Percentiles rank a stretch among this genome's conserved stretches.
Conservation (phyloP, 92 coral and sea anemone species). For the Blastomussa wellsi region DNA sequence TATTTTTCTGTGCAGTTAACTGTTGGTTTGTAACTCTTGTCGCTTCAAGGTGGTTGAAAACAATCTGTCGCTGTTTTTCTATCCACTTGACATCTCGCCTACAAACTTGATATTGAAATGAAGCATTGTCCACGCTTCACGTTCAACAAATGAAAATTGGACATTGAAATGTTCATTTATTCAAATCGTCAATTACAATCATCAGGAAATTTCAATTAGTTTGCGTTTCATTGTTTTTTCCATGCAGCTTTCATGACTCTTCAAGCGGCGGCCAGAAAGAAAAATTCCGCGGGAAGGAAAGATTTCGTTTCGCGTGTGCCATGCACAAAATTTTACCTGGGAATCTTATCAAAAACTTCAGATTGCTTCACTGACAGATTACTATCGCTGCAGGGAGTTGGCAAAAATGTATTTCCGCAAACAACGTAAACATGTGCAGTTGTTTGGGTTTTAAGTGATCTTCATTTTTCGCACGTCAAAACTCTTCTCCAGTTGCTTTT, state of each 20-base stretch:
- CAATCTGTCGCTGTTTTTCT: slow-evolving; percentile 20
- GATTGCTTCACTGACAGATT: slow-evolving; percentile 32
- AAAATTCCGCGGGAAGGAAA: slow-evolving; percentile 2
- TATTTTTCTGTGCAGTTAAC: slow-evolving; percentile 5
- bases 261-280: slow-evolving; percentile 1
- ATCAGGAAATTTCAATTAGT: slow-evolving; percentile 41
- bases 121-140: slow-evolving; percentile 50
- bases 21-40: background rate
- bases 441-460: slow-evolving; percentile 30
- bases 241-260: slow-evolving; percentile 14
- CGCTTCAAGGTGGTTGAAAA: slow-evolving; percentile 19
- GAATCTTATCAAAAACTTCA: background rate
- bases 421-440: slow-evolving; percentile 35
- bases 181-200: slow-evolving; percentile 40
- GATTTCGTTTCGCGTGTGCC: background rate
- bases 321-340: background rate
- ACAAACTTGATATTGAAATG: slow-evolving; percentile 41
- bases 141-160: slow-evolving; percentile 32
- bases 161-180: slow-evolving; percentile 52
- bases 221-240: slow-evolving; percentile 20
- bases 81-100: slow-evolving; percentile 43
- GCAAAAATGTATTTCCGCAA: slow-evolving; percentile 16
- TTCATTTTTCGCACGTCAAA: slow-evolving; percentile 26
- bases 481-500: slow-evolving; percentile 8
- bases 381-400: slow-evolving; percentile 25